Conservation (phyloP, 2,113 vertebrate genomes). For the Laticauda laticaudata region DNA sequence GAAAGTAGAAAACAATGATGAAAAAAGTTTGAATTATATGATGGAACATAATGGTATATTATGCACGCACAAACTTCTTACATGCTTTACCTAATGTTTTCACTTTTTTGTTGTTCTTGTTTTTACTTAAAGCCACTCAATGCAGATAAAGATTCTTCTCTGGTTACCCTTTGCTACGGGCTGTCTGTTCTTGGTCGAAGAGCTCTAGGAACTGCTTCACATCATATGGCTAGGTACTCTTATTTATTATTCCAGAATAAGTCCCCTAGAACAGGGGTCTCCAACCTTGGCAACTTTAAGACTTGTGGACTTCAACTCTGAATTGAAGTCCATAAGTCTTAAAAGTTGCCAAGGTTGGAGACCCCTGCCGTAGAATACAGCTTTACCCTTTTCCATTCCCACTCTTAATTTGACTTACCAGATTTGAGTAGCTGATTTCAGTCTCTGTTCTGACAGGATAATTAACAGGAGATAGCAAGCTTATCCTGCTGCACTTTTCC, state of each 20-base stretch:
- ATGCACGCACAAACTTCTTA: neutral
- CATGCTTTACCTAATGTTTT: neutral
- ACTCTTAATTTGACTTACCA: neutral
- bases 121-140: conserved; percentile 79
- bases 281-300: no score
- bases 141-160: conserved; percentile 88
- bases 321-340: no score
- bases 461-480: neutral
- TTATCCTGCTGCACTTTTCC: neutral
- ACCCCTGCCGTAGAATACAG: no score
- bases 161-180: conserved; percentile 93
- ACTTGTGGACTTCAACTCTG: no score
- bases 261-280: no score
- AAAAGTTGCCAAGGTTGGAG: no score
- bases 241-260: neutral
- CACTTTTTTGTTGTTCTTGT: neutral
- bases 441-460: neutral
- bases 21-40: neutral
- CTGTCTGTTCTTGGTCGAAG: conserved; percentile 94
- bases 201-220: conserved; percentile 93
- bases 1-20: neutral
- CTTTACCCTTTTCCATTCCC: neutral
- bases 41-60: neutral
- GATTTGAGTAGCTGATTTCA: neutral
- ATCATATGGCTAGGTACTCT: conserved; percentile 96